Conservation (phyloP, 1,140 invertebrate genomes). For the Popillia japonica region DNA sequence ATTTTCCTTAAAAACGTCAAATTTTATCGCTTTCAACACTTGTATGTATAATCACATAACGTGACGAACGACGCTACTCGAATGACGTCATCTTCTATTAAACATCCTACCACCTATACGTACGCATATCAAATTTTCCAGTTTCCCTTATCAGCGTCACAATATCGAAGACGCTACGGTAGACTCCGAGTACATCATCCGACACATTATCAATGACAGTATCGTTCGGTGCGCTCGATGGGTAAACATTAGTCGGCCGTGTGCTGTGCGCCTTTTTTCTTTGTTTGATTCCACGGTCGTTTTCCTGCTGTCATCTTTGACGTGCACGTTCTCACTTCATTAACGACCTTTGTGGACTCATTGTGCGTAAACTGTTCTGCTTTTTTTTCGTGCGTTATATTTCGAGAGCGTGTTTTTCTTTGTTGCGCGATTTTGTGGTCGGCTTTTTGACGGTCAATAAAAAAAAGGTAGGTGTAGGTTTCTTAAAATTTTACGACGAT, state of each 20-base stretch:
- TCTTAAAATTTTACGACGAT: constrained; percentile 6
- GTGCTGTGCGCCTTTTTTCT: background rate
- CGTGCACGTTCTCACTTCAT: constrained; percentile 20
- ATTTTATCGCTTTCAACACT: too few relatives aligned
- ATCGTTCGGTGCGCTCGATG: background rate
- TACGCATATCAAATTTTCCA: background rate
- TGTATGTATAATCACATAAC: too few relatives aligned
- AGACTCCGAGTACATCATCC: background rate
- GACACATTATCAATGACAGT: constrained; percentile 6
- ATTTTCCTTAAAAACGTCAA: too few relatives aligned
- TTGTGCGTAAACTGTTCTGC: background rate
- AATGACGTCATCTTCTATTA: too few relatives aligned
- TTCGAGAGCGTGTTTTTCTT: background rate
- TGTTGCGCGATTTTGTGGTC: background rate
- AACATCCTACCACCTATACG: too few relatives aligned
- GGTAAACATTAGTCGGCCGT: background rate
- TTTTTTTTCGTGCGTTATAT: background rate
- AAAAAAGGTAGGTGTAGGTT: background rate
- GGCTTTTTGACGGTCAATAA: background rate
- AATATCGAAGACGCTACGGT: background rate
- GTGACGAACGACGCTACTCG: too few relatives aligned
- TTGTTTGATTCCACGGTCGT: background rate
- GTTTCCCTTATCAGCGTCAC: constrained; percentile 11
- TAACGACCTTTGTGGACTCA: background rate
- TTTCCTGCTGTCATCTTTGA: background rate